Evolutionary conservation across 2,113 vertebrate species (phyloP), one percentile per base, ranked within the genome.

Genomic region (Elachura formosa): DNA sequence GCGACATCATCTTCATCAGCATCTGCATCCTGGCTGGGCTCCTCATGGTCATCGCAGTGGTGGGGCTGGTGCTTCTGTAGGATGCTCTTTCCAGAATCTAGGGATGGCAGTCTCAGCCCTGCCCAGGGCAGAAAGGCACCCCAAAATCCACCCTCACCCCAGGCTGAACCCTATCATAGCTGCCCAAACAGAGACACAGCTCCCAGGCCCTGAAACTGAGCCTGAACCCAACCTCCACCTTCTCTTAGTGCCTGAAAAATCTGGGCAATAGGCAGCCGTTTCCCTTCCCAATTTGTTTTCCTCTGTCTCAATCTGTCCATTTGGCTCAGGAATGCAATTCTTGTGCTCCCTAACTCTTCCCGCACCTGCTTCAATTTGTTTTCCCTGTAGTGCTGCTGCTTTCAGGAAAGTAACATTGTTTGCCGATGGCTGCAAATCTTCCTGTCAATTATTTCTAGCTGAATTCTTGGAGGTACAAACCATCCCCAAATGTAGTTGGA

Each of bases 21-120:
- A 99, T 99, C 90, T 99, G 99, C 92, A 98, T 99, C 93, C 97
- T 99, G 91, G 99, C 99, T 0, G 99, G 99, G 58, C 97, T 99
- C 67, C 99, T 99, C 94, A 99, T 99, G 99, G 93, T 99, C 75
- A 98, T 99, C 1, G 99, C 99, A 2, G 98, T 99, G 38, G 97
- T 99, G 75, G 99, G 99, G 95, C 97, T 99, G 34, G 99, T 99
- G 96, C 97, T 99, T 86, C 98, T 99, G 31, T 99, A 98, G 97
- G 58, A 45, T 56, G 72, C 49, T 45, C 80, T 48, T 46, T 49
- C 51, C 64, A 74, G 9, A 8, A 21, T 25, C n/a, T 25, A 68
- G 66, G n/a, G 18, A 33, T 26, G 74, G 54, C 64, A 74, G 11
- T 55, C 36, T 22, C 46, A 78, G 23, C 58, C 28, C 41, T 81